Base-by-base conservation (phyloP, 1,140 invertebrate species). In the Euwallacea fornicatus region DNA sequence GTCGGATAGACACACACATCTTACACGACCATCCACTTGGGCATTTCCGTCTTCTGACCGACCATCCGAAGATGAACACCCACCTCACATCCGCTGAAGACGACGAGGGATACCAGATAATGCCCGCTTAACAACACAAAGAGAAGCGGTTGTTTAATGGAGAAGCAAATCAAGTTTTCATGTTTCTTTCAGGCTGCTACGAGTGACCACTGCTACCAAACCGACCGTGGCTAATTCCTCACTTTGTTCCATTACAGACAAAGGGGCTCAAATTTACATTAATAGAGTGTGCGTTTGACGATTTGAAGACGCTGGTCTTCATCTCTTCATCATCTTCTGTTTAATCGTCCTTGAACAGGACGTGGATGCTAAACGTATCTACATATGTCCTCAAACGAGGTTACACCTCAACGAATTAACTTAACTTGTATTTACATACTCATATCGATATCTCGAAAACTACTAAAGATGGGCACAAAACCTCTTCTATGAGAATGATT, bases 51-150 rank as follows among this genome's bases (percentile, higher is more conserved):
- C 65, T 66, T 66, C 42, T 66, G 65, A 8, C 54, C 65, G 65
- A 56, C 65, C 65, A 66, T 66, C 65, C 65, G 65, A 66, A 58
- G 65, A 56, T 66, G 65, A 66, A 66, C 65, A 66, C 65, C 65
- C 65, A 66, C 65, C 65, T 66, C 55, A 66, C 65, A 66, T 66
- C 65, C 65, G 65, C 55, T 56, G 16, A 42, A 54, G 65, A 56
- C 9, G 65, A 42, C 42, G 9, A 54, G 62, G 46, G 46, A 63
- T 65, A 65, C 13, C 13, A 33, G 33, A 58, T 58, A 58, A 58
- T 58, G 15, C 21, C 13, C 21, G 33, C 33, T 13, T 43, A 13
- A 61, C 33, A 43, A 61, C 59, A 61, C 54, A 56, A 56, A n/a
- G 16, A 61, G 41, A 43, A 61, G 16, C 42, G 33, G 8, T 11